These are phyloP conservation scores for Chrysaora quinquecirrha DNA, from an alignment of 30 jellyfish, hydroid and myxozoan genomes.

Conservation along the genomic window DNA sequence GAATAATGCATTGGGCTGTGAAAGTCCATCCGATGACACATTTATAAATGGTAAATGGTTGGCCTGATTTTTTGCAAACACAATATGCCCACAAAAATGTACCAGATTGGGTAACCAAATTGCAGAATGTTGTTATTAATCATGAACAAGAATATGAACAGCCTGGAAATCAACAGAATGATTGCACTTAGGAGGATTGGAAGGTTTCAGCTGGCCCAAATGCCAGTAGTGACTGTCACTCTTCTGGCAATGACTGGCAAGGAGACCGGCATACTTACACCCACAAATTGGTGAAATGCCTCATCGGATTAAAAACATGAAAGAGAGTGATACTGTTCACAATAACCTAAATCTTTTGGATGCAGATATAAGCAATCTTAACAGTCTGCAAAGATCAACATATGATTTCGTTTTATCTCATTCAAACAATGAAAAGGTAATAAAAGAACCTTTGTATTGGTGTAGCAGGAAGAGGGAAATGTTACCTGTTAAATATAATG, in stretches of 20 bases:
- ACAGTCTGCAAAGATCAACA: not conserved
- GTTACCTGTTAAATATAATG: not conserved
- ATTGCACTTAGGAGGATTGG: slow-evolving; percentile 12
- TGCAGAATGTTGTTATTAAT: slow-evolving; percentile 7
- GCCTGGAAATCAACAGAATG: not conserved
- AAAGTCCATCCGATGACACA: not conserved
- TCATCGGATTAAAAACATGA: not conserved
- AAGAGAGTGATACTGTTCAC: not conserved
- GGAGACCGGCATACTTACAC: not conserved
- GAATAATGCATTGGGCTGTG: slow-evolving; percentile 7
- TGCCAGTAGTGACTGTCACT: not conserved
- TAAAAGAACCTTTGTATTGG: slow-evolving; percentile 18
- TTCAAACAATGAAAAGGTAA: not conserved
- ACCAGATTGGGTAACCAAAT: slow-evolving; percentile 6
- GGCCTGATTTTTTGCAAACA: slow-evolving; percentile 1
- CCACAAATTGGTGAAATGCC: slow-evolving; percentile 44
- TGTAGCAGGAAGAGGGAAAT: slow-evolving; percentile 31
- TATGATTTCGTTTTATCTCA: slow-evolving; percentile 2
- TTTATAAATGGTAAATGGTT: not conserved
- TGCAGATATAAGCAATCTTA: not conserved
- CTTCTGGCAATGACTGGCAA: slow-evolving; percentile 9
- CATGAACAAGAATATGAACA: not conserved
- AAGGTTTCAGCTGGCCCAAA: not conserved
- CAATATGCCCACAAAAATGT: slow-evolving; percentile 24
- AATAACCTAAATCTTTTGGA: not conserved